These are phyloP conservation scores for Hafferia zeledoni DNA, from an alignment of 2,797 vertebrate species.

Conservation along the genomic window DNA sequence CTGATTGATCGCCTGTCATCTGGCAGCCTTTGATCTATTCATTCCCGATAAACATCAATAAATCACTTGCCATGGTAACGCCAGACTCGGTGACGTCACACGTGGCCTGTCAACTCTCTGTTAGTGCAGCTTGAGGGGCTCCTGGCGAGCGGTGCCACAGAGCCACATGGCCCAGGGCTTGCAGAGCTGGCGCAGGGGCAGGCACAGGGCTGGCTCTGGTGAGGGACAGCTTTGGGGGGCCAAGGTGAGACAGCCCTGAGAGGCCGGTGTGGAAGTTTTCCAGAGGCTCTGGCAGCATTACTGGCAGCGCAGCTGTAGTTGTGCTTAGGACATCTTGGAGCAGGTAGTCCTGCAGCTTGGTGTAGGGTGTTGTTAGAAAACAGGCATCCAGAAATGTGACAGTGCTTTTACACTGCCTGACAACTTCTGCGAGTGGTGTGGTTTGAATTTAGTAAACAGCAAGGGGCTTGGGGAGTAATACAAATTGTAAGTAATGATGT, in stretches of 20 bases:
- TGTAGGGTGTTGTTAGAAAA: background rate
- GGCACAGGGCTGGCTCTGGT: background rate
- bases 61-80: conserved; percentile 88
- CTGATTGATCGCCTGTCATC: conserved; percentile 95
- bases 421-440: background rate
- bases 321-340: background rate
- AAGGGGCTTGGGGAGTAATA: background rate
- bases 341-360: background rate
- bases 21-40: conserved; percentile 86
- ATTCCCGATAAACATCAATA: conserved; percentile 97
- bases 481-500: background rate
- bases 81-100: conserved; percentile 86
- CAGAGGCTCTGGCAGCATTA: background rate
- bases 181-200: background rate
- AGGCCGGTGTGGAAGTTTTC: background rate
- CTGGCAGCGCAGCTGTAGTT: background rate
- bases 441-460: background rate
- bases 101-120: conserved; percentile 80
- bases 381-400: fast-evolving
- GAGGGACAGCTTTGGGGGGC: background rate
- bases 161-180: conserved; percentile 31
- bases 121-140: conserved; percentile 72
- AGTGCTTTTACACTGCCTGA: background rate
- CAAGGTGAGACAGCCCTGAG: background rate
- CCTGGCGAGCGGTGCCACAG: conserved; percentile 22